Evolutionary conservation across 1,140 invertebrate species (phyloP).

Genomic region (Diachasmimorpha longicaudata): DNA sequence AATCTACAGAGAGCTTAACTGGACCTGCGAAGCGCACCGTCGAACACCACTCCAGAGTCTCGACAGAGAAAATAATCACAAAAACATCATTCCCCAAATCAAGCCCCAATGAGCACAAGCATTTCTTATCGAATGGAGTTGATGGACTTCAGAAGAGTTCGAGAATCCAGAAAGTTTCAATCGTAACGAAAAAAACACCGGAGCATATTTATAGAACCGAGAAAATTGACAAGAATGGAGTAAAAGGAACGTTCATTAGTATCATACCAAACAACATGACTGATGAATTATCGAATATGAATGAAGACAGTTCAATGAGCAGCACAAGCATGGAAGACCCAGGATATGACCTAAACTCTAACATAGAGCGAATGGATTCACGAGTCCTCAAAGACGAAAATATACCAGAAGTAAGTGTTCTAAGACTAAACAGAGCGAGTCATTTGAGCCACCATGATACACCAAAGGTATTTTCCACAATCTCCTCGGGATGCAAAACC

Average conservation of each 20-base stretch:
- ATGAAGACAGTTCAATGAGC: not conserved
- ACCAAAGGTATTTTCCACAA: slow-evolving; percentile 36
- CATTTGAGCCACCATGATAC: slow-evolving; percentile 36
- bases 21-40: slow-evolving; percentile 34
- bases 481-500: slow-evolving; percentile 44
- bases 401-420: slow-evolving; percentile 38
- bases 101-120: not conserved
- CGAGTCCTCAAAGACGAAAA: not conserved
- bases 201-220: slow-evolving; percentile 38
- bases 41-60: slow-evolving; percentile 39
- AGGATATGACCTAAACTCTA: slow-evolving; percentile 21
- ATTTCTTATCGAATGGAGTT: not conserved
- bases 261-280: slow-evolving; percentile 31
- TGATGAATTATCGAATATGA: not conserved
- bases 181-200: slow-evolving; percentile 40
- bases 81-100: slow-evolving; percentile 38
- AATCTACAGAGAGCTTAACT: not conserved
- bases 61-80: slow-evolving; percentile 44
- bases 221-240: slow-evolving; percentile 35
- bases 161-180: slow-evolving; percentile 34
- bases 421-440: slow-evolving; percentile 19
- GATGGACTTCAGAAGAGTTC: slow-evolving; percentile 19
- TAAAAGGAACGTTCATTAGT: slow-evolving; percentile 26
- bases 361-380: slow-evolving; percentile 7
- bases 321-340: slow-evolving; percentile 22